Base-by-base conservation (phyloP, 2,888 invertebrate genomes). In the Cyclophora punctaria region DNA sequence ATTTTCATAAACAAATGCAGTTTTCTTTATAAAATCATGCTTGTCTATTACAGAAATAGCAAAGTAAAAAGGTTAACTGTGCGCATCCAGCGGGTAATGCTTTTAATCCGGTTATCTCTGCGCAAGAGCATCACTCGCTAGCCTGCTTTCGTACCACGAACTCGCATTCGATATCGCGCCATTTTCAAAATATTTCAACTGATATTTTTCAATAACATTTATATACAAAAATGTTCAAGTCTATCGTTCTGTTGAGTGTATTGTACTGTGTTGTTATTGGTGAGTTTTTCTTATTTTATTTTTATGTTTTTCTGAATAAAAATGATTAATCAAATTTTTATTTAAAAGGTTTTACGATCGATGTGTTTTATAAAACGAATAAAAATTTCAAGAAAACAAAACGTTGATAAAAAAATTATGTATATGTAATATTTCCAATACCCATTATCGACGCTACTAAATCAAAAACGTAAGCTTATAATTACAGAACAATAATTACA, bases 31-130 rank as follows among this genome's bases (percentile, higher is more conserved):
- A 20, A 20, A 20, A 20, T 2, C 20, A 20, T 1, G 20, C 2
- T 20, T 20, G 20, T 20, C 20, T 20, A 20, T 20, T 20, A 20
- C 20, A 20, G 20, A 37, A 37, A 37, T 5, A 37, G 4, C 37
- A 37, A 48, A 55, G 58, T 63, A 56, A 57, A 60, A 56, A 67
- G 63, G 54, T 51, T 63, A 71, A 63, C 64, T 66, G 70, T 66
- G 64, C 71, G 66, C 64, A 64, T 57, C 66, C 60, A 65, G 67
- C 67, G 65, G 64, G 71, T 62, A 64, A 60, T 63, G 67, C 60
- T 84, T 83, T 83, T 82, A 83, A 73, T 80, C 82, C 78, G 82
- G 78, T 78, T 73, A 66, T 63, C 64, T 55, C 57, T 60, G 72
- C 76, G 77, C 71, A 55, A 60, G 75, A 79, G 76, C 83, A 75